phyloP scores from a whole-genome alignment of 2,113 vertebrate species.

The Saccopteryx bilineata region DNA sequence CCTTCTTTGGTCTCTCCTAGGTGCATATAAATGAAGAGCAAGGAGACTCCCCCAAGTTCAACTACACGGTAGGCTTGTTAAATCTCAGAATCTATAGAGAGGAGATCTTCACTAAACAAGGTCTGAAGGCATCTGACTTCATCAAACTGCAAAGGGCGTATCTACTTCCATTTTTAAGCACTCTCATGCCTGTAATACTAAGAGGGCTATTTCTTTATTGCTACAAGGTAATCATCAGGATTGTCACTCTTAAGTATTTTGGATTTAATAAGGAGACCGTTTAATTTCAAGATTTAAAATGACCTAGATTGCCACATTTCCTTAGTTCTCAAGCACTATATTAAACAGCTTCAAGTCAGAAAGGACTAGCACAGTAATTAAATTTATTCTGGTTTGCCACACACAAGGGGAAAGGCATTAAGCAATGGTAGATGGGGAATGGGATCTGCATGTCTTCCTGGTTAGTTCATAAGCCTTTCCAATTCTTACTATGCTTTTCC shows the following conservation, averaged over 20 bases:
- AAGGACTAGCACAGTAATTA: conserved; percentile 41
- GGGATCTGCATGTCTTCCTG: neutral
- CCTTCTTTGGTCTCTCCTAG: conserved; percentile 20
- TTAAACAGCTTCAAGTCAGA: conserved; percentile 59
- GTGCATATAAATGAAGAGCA: neutral
- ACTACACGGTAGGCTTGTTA: conserved; percentile 40
- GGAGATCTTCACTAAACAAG: neutral
- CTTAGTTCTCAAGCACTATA: conserved; percentile 42
- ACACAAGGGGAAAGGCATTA: conserved; percentile 31
- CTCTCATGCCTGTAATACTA: neutral
- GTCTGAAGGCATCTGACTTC: conserved; percentile 46
- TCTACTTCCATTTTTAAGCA: conserved; percentile 34
- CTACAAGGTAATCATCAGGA: neutral
- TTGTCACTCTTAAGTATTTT: conserved; percentile 16
- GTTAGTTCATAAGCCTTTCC: neutral
- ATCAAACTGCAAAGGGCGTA: conserved; percentile 35
- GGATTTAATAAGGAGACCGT: conserved; percentile 67
- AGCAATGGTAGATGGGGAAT: neutral
- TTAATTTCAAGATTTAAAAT: conserved; percentile 74
- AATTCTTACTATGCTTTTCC: neutral
- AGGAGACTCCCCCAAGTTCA: neutral
- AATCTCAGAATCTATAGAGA: neutral
- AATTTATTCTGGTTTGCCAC: conserved; percentile 54
- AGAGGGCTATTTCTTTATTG: neutral
- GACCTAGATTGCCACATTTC: conserved; percentile 44